Base-by-base conservation (phyloP, 2,113 vertebrate genomes). In the Pseudopodoces humilis region DNA sequence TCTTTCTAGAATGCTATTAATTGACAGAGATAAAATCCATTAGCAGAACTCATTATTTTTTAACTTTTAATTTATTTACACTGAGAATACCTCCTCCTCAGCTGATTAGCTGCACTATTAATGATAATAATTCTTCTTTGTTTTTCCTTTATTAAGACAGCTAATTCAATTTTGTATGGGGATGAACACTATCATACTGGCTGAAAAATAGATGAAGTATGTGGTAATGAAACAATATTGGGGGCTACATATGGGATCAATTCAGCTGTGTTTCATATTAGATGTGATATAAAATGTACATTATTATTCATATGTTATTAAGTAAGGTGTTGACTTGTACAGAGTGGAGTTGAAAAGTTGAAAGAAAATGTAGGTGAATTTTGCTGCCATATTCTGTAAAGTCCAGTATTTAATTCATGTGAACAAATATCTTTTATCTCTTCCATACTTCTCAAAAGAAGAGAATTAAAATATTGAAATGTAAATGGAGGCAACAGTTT, bases 61-160 rank as follows among this genome's bases (percentile, higher is more conserved):
- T 77, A 72, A 93, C 68, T 91, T 94, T 94, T 95, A 86, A 97
- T 90, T 96, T 97, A 89, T 97, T 96, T 94, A 94, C 86, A 88
- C 53, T 52, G 55, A 90, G 74, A 88, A 83, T 83, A 84, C 46
- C 86, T 96, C 81, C 83, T 92, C 37, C 62, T 95, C 91, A 84
- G 76, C 91, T 96, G 47, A 96, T 95, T 93, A 96, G 88, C 84
- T 91, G 13, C 30, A 43, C 30, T 88, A 78, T 90, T 84, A 88
- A 67, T 64, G 90, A 89, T 77, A 92, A 92, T 92, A 90, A 88
- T 90, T 92, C 44, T 93, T 96, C 93, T 90, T 95, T 90, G 55
- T 56, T 92, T 85, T 92, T 41, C 43, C n/a, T 92, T 94, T 97
- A 90, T 95, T 93, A 96, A 93, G 67, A 83, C 49, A 63, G 49